A percentile compares a stretch with the other conserved stretches of the same genome.
Conservation (phyloP, 2,797 vertebrate species). For the Mus spretus region DNA sequence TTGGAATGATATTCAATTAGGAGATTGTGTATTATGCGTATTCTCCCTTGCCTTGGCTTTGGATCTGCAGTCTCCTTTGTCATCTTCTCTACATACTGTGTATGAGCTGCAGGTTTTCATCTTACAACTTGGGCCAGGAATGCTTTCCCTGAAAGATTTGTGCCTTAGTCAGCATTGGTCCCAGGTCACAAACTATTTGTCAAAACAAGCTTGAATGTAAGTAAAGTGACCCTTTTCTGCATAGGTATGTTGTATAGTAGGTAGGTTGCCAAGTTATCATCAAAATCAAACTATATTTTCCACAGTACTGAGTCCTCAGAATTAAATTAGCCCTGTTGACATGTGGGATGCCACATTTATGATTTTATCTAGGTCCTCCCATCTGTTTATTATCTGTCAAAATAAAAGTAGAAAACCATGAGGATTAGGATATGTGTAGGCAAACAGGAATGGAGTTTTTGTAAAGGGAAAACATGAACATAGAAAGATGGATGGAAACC, state of each 20-base stretch:
- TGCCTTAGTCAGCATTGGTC: neutral
- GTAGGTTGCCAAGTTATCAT: neutral
- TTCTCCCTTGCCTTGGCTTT: neutral
- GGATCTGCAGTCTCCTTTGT: neutral
- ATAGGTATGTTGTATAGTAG: neutral
- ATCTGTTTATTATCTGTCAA: constrained; percentile 12
- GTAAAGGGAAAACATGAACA: no score
- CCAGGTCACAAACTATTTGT: neutral
- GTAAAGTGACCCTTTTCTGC: neutral
- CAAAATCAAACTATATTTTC: neutral
- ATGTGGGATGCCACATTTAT: neutral
- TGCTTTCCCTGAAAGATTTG: constrained; percentile 1
- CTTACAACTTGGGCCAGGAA: neutral
- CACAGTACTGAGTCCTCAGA: neutral
- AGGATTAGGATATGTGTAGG: neutral
- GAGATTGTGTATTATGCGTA: neutral
- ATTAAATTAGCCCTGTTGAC: neutral
- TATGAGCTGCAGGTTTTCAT: neutral
- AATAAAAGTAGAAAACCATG: neutral
- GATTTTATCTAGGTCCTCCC: neutral
- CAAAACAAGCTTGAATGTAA: neutral
- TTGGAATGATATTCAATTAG: neutral
- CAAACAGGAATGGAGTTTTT: neutral
- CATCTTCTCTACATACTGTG: neutral
- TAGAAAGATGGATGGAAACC: neutral